phyloP scores from a whole-genome alignment of 1,140 invertebrate genomes.

The Cheumatopsyche charites region DNA sequence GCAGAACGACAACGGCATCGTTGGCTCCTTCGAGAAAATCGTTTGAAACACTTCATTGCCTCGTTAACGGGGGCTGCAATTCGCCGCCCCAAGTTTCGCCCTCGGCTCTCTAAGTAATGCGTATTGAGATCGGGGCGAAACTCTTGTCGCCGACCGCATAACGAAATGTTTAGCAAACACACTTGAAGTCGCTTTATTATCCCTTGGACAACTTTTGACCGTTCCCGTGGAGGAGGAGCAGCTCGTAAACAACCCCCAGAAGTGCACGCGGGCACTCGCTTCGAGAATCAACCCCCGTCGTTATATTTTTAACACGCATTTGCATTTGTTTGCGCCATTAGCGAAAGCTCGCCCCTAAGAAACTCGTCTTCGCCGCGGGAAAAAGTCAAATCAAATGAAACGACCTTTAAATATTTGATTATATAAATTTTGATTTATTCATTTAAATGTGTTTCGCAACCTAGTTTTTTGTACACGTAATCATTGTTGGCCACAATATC shows the following conservation, averaged over 20 bases:
- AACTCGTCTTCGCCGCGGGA: neutral
- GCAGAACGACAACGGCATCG: slow-evolving; percentile 41
- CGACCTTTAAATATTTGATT: no score
- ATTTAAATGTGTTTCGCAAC: no score
- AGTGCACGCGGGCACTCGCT: slow-evolving; percentile 40
- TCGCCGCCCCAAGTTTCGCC: slow-evolving; percentile 32
- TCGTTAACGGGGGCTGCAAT: slow-evolving; percentile 44
- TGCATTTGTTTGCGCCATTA: slow-evolving; percentile 23
- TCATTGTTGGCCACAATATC: no score
- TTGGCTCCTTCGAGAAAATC: slow-evolving; percentile 42
- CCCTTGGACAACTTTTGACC: slow-evolving; percentile 48
- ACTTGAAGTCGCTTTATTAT: slow-evolving; percentile 48
- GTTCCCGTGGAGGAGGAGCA: slow-evolving; percentile 38
- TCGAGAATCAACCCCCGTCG: slow-evolving; percentile 18
- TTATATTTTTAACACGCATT: slow-evolving; percentile 28
- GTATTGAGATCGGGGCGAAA: neutral
- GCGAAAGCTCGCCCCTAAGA: slow-evolving; percentile 1
- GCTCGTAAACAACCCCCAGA: slow-evolving; percentile 47
- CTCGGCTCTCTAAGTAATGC: neutral
- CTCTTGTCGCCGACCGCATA: slow-evolving; percentile 36
- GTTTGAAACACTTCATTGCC: slow-evolving; percentile 46
- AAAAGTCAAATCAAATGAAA: no score
- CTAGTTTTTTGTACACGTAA: no score
- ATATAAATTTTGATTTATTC: no score
- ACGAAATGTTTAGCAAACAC: slow-evolving; percentile 48